Evolutionary conservation across 1,140 invertebrate genomes (phyloP).

Genomic region (Neodiprion pinetum): DNA sequence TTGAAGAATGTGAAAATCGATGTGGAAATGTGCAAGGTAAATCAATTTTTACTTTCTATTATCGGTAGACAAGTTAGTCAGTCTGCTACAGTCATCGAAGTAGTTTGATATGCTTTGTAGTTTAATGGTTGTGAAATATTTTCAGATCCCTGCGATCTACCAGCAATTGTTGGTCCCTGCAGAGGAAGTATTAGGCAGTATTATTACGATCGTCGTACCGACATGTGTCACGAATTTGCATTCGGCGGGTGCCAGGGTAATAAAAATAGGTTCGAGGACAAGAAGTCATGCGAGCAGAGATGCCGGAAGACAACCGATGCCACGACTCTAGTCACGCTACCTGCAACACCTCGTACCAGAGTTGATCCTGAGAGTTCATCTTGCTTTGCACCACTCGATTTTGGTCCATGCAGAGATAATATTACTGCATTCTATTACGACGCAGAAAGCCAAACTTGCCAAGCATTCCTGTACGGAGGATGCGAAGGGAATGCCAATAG

Average conservation of each 20-base stretch:
- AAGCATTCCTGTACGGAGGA: slow-evolving; percentile 79
- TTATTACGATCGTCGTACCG: slow-evolving; percentile 75
- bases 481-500: slow-evolving; percentile 86
- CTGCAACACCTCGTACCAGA: slow-evolving; percentile 6
- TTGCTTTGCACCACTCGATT: slow-evolving; percentile 69
- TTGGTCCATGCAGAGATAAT: slow-evolving; percentile 74
- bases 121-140: slow-evolving; percentile 17
- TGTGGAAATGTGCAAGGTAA: slow-evolving; percentile 76
- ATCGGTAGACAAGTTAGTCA: background rate
- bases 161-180: slow-evolving; percentile 78
- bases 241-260: slow-evolving; percentile 77
- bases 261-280: slow-evolving; percentile 69
- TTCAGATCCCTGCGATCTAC: slow-evolving; percentile 75
- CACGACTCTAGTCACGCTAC: background rate
- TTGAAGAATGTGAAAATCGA: slow-evolving; percentile 79
- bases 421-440: slow-evolving; percentile 81
- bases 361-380: slow-evolving; percentile 52
- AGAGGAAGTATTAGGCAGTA: slow-evolving; percentile 70
- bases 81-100: slow-evolving; percentile 18
- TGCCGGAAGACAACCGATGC: slow-evolving; percentile 36
- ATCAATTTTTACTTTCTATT: background rate
- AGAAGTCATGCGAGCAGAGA: slow-evolving; percentile 58
- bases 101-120: background rate
- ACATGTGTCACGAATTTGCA: slow-evolving; percentile 73
- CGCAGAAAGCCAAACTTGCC: slow-evolving; percentile 64